Conservation (phyloP, 2,797 vertebrate species). For the Neosilurus hyrtlii region DNA sequence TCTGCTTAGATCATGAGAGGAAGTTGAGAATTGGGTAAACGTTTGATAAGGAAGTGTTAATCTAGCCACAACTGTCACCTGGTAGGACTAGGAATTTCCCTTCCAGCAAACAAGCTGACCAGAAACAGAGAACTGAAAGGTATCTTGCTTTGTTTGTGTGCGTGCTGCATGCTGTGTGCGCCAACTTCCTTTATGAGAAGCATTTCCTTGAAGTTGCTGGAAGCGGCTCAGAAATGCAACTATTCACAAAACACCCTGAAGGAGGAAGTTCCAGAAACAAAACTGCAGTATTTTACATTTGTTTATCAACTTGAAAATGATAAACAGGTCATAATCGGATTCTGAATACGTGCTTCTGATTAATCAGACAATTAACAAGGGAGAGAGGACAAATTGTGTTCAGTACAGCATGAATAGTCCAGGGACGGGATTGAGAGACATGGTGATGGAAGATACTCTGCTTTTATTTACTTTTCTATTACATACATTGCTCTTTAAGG, state of each 20-base stretch:
- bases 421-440: not conserved
- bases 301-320: not conserved
- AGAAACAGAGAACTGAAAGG: slow-evolving; percentile 73
- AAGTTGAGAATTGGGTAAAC: slow-evolving; percentile 63
- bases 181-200: slow-evolving; percentile 65
- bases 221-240: slow-evolving; percentile 41
- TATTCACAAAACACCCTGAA: slow-evolving; percentile 20
- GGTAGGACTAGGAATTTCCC: slow-evolving; percentile 65
- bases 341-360: not conserved
- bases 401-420: not conserved
- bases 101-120: slow-evolving; percentile 38
- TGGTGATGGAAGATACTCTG: not conserved
- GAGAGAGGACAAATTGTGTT: no score
- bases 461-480: not conserved
- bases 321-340: not conserved
- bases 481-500: not conserved
- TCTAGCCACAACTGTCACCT: slow-evolving; percentile 66
- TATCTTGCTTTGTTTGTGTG: slow-evolving; percentile 44
- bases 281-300: not conserved
- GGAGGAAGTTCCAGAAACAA: slow-evolving; percentile 16
- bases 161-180: not conserved
- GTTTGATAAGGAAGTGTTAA: slow-evolving; percentile 73
- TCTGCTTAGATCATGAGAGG: slow-evolving; percentile 60
- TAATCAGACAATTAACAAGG: not conserved
- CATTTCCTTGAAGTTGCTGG: slow-evolving; percentile 67